These are phyloP conservation scores for Galerucella pusilla DNA, from an alignment of 2,888 invertebrate genomes.

Conservation along the genomic window DNA sequence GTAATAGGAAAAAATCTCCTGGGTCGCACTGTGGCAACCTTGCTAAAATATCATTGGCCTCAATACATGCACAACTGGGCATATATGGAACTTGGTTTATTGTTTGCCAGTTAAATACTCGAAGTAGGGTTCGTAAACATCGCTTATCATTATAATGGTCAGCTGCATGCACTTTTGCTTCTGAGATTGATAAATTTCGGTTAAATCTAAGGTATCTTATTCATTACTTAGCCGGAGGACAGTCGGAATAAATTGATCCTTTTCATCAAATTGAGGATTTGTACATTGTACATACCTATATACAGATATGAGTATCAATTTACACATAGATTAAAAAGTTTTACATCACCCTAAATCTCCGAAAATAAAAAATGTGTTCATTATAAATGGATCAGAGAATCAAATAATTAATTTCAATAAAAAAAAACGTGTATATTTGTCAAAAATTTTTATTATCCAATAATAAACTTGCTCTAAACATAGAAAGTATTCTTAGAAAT, in stretches of 20 bases:
- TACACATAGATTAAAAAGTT: no score
- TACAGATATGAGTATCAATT: no score
- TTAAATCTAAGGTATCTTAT: conserved; percentile 11
- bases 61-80: conserved; percentile 58
- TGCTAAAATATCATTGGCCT: conserved; percentile 61
- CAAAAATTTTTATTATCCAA: no score
- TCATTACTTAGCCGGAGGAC: conserved; percentile 5
- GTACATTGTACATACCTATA: no score
- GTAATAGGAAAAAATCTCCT: conserved; percentile 51
- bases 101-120: conserved; percentile 38
- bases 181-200: conserved; percentile 21
- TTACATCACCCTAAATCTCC: no score
- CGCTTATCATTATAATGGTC: background rate
- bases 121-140: background rate
- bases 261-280: no score
- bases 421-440: no score
- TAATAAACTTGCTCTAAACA: no score
- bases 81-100: conserved; percentile 50
- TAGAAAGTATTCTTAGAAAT: no score
- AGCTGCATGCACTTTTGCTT: conserved; percentile 11
- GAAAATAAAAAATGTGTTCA: no score
- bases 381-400: no score
- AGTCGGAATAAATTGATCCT: background rate
- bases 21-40: conserved; percentile 54
- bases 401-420: no score